Evolutionary conservation across 2,113 vertebrate species (phyloP), one percentile per base, ranked within the genome.

Genomic region (Tupaia tana): DNA sequence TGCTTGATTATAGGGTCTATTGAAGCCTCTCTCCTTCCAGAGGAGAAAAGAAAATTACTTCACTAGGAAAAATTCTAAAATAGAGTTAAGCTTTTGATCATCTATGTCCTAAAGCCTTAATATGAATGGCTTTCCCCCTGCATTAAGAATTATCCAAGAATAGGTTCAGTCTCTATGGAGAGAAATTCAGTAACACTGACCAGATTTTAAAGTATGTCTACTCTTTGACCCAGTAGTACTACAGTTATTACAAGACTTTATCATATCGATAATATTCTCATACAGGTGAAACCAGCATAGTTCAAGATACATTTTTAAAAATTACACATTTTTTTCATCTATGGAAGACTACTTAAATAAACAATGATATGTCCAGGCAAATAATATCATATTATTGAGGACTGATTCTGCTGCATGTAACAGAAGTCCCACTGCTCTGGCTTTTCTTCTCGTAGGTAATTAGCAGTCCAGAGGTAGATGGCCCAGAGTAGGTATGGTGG

Each of bases 91-190:
- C 5, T 85, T 92, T 94, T 92, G 29, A 82, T 85, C 83, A 87
- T 58, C 3, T 6, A 43, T 90, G 20, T 73, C 77, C 56, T 52
- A 11, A 92, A 87, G 54, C 11, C 54, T 82, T 87, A 67, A 83
- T 80, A 59, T 80, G 27, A 14, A 86, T 89, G 31, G 75, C 58
- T 84, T 74, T 83, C 20, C 15, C 43, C 54, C 22, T 20, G 84
- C 20, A 78, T 87, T 83, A 61, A 93, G 66, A 93, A 85, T 90
- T 93, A 71, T 95, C 67, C 63, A 81, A 73, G 75, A 93, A 90
- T 27, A 86, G 34, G 22, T 67, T n/a, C 18, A 34, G 79, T 6
- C 6, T 73, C 22, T 74, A 16, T 29, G 9, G 59, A 43, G 12
- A 75, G 43, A 86, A 84, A 90, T 25, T 87, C 52, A 94, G 25